These are phyloP conservation scores for Diplolepis rosae DNA, from an alignment of 2,888 invertebrate genomes.

Conservation along the genomic window DNA sequence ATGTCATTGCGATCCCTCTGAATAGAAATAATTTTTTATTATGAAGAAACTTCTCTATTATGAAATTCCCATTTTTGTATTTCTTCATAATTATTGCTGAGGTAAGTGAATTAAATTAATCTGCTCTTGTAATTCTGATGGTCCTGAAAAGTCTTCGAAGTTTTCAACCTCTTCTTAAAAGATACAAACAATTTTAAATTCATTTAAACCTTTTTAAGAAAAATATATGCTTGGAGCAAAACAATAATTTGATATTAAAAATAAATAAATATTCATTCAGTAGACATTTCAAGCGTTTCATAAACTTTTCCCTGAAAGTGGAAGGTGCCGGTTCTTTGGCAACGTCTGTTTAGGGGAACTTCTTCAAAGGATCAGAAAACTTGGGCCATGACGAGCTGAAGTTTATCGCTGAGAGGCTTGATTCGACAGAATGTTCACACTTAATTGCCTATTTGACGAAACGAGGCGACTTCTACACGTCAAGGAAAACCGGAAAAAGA, in stretches of 20 bases:
- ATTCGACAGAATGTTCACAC: neutral
- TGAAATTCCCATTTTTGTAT: neutral
- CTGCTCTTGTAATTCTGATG: no score
- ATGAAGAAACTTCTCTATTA: neutral
- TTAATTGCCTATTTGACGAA: neutral
- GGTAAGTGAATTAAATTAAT: neutral
- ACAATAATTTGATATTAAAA: neutral
- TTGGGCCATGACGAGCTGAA: constrained; percentile 14
- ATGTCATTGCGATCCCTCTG: neutral
- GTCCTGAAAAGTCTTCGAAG: no score
- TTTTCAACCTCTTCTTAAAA: no score
- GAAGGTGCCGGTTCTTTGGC: constrained; percentile 22
- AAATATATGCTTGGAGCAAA: no score
- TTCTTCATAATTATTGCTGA: constrained; percentile 8
- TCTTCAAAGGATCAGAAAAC: neutral
- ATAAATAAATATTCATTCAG: neutral
- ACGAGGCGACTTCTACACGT: neutral
- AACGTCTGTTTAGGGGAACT: constrained; percentile 25
- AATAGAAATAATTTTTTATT: neutral
- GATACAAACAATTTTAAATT: no score
- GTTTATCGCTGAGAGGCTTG: neutral
- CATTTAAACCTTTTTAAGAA: no score
- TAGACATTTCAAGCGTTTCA: neutral
- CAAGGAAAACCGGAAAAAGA: neutral
- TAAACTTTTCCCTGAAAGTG: constrained; percentile 20